Base-by-base conservation (phyloP, 2,797 vertebrate genomes). In the Spinus pinus region DNA sequence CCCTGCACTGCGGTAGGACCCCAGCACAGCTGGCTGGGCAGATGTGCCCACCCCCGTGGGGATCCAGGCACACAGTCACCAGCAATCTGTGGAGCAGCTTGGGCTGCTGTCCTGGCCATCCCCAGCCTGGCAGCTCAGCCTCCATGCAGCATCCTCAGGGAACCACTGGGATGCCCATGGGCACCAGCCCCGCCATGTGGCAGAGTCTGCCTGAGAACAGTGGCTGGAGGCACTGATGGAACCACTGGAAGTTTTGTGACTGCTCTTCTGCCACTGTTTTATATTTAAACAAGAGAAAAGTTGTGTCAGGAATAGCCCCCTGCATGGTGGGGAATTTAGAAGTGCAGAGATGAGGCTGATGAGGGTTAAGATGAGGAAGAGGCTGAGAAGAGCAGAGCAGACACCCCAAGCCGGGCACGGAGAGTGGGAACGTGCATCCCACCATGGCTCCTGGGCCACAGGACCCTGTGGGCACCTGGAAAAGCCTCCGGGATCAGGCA, bases 121-220 rank as follows among this genome's bases (percentile, higher is more conserved):
- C 13, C 35, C 1, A 27, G 51, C 28, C 39, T 13, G 71, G 14
- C 14, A 49, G 5, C 51, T 7, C 47, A 70, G 35, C 24, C 37
- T 23, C 24, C 37, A 7, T 0, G 0, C 33, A 61, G 25, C 23
- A 9, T 23, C 33, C 35, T 20, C 3, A 1, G 21, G 58, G 24
- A 56, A 6, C 37, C 39, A 11, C 2, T 4, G 72, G 2, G 24
- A 4, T 25, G 42, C 10, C 33, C 31, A 4, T 0, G 1, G 44
- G 22, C 58, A 16, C 46, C 13, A 1, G 42, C 27, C n/a, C 33
- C 1, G 0, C 19, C 35, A 2, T 0, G 0, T 14, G 78, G 6
- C 7, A 22, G 53, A 44, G 14, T 14, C 12, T 39, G 5, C 5
- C 46, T 6, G 7, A 25, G 51, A 23, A 13, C 1, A 2, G 12